Conservation (phyloP, 2,113 vertebrate species). For the Micronycteris hirsuta region DNA sequence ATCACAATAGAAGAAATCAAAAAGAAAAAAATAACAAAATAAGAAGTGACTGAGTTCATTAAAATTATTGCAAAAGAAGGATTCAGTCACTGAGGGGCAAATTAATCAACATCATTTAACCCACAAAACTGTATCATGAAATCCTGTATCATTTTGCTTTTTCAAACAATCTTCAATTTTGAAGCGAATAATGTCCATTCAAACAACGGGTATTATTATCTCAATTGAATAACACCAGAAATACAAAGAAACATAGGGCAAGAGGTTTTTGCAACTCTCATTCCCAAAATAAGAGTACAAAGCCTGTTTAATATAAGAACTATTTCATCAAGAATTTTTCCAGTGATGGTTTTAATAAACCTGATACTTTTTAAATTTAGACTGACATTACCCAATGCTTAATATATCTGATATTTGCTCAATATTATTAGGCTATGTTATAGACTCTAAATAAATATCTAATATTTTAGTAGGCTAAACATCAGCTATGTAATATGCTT, state of each 20-base stretch:
- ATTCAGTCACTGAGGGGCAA: neutral
- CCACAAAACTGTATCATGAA: neutral
- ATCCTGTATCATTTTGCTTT: neutral
- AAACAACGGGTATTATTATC: slow-evolving; percentile 6
- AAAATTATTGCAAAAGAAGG: neutral
- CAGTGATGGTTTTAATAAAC: neutral
- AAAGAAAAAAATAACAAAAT: slow-evolving; percentile 26
- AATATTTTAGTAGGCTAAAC: neutral
- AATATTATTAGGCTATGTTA: neutral
- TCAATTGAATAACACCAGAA: neutral
- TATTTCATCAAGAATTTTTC: neutral
- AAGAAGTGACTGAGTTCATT: slow-evolving; percentile 9
- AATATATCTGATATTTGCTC: neutral
- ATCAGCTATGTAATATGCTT: neutral
- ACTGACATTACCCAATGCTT: neutral
- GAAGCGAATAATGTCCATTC: neutral
- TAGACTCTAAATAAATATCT: neutral
- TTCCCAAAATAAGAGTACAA: neutral
- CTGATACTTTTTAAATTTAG: neutral
- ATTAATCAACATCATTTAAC: neutral
- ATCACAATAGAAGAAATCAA: slow-evolving; percentile 9
- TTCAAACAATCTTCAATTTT: neutral
- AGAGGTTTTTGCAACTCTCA: neutral
- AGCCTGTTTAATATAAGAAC: neutral
- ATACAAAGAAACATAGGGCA: neutral